Percentiles rank a stretch among this genome's conserved stretches.
phyloP scores from a whole-genome alignment of 2,797 vertebrate genomes.

The Periophthalmus magnuspinnatus region DNA sequence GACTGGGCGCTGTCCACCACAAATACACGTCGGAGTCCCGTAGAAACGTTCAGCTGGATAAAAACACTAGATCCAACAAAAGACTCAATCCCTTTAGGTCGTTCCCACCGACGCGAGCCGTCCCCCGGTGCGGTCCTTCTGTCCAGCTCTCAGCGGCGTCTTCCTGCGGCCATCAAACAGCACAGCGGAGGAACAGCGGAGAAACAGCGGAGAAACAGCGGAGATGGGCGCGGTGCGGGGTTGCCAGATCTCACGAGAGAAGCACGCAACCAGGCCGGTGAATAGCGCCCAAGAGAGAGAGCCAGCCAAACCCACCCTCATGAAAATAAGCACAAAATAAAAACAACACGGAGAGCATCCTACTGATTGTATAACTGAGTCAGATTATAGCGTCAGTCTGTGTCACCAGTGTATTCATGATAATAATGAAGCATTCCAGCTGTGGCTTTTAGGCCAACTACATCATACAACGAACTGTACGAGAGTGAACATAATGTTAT shows the following conservation, averaged over 20 bases:
- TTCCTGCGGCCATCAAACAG: slow-evolving; percentile 85
- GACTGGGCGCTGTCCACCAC: slow-evolving; percentile 65
- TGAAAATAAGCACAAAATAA: background rate
- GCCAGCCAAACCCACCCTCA: background rate
- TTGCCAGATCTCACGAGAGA: background rate
- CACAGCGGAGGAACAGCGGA: slow-evolving; percentile 75
- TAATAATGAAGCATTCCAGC: background rate
- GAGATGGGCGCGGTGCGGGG: slow-evolving; percentile 70
- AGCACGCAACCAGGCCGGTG: background rate
- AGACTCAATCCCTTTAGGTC: slow-evolving; percentile 60
- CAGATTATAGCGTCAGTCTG: background rate
- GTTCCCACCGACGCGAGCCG: slow-evolving; percentile 71
- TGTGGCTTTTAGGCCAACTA: background rate
- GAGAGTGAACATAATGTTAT: background rate
- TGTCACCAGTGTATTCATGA: background rate
- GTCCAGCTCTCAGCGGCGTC: slow-evolving; percentile 77
- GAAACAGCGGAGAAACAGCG: background rate
- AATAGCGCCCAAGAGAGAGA: too few relatives aligned
- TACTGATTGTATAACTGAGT: background rate
- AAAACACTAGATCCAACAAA: slow-evolving; percentile 48
- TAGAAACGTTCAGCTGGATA: slow-evolving; percentile 39
- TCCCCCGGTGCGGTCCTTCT: slow-evolving; percentile 67
- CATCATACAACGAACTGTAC: background rate
- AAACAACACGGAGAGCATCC: background rate
- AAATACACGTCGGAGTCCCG: slow-evolving; percentile 53